These are phyloP conservation scores for Magallana angulata DNA, from an alignment of 1,140 invertebrate species.

Conservation along the genomic window DNA sequence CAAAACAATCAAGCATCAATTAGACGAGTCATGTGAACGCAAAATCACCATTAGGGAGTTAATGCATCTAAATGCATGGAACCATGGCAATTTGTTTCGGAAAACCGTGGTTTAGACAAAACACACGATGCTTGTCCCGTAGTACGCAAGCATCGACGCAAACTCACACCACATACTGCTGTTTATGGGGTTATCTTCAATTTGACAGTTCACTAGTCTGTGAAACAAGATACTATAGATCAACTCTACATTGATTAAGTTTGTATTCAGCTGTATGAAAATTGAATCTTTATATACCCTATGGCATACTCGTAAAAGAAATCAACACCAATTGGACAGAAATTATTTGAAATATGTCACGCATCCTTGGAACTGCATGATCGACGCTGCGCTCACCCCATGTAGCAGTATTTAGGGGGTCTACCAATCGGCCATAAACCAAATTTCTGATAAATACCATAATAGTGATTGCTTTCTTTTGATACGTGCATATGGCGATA, in stretches of 20 bases:
- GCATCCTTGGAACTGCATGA: neutral
- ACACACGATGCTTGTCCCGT: neutral
- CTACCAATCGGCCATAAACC: no score
- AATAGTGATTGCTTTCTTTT: no score
- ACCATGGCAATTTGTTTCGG: neutral
- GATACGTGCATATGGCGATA: no score
- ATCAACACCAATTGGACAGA: neutral
- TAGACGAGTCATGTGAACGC: neutral
- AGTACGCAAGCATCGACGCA: neutral
- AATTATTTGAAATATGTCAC: neutral
- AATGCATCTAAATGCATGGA: neutral
- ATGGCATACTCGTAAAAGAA: neutral
- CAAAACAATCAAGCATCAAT: neutral
- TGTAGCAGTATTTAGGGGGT: no score
- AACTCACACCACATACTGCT: neutral
- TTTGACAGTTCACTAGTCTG: neutral
- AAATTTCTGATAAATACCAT: no score
- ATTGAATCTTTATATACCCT: neutral
- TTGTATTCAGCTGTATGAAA: neutral
- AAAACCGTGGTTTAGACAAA: neutral
- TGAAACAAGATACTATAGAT: slow-evolving; percentile 10
- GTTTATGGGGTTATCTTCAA: neutral
- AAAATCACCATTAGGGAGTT: neutral
- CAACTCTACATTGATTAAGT: neutral
- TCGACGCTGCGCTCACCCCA: neutral